Base-by-base conservation (phyloP, 2,113 vertebrate species). In the Toxotes chatareus region DNA sequence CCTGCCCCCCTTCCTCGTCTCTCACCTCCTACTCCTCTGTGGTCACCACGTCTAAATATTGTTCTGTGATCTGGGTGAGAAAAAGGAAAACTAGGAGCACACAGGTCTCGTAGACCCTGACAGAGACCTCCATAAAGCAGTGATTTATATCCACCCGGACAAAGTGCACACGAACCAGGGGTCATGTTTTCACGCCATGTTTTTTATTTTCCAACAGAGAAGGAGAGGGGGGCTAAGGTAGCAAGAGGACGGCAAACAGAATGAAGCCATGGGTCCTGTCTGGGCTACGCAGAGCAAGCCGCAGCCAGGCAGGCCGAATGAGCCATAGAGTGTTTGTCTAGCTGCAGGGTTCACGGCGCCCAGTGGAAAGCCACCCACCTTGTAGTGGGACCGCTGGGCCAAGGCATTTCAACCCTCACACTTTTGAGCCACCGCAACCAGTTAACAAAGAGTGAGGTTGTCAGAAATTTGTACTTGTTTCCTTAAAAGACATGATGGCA, bases 341-440 rank as follows among this genome's bases (percentile, higher is more conserved):
- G 92, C 91, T 86, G 87, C 92, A 90, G 75, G 92, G 89, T 93
- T 93, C 87, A 77, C 36, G 77, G 89, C 86, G 57, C 85, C 86
- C 86, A 80, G 86, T 89, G 88, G 82, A 89, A 92, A 94, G 87
- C 95, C 95, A 96, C 95, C 95, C 95, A 96, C 95, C 92, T 93
- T 83, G 93, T 84, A 42, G 79, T 77, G 86, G 88, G 87, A 80
- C 90, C 84, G 32, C 87, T 62, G 91, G 68, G 84, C 90, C 69
- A 13, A 85, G 80, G 82, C 79, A 42, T 88, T 88, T 90, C 63
- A 88, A 69, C 82, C 86, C 71, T 89, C 83, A 61, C 83, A 87
- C 83, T 79, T 62, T 32, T 19, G 3, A 74, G 34, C 62, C 53
- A 32, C 82, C 87, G 13, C 84, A 78, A 68, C 80, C 12, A 63